Percentiles rank a stretch among this genome's conserved stretches.
Evolutionary conservation across 2,888 invertebrate genomes (phyloP).

Genomic region (Lomographa bimaculata): DNA sequence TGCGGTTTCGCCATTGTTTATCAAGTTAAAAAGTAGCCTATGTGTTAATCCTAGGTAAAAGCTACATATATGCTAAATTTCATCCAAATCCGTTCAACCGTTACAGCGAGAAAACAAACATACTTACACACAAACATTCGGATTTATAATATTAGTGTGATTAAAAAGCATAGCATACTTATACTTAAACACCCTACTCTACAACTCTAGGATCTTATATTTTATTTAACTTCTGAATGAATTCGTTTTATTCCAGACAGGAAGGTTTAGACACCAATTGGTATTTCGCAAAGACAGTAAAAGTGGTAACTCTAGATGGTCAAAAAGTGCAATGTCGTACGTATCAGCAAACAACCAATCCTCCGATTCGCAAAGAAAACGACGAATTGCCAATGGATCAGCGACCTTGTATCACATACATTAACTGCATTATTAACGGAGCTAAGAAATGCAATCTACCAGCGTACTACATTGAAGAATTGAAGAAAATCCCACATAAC

Average conservation of each 20-base stretch:
- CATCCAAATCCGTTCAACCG: no score
- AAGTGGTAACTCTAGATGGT: slow-evolving; percentile 82
- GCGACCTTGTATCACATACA: slow-evolving; percentile 91
- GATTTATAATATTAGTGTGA: no score
- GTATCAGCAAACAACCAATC: slow-evolving; percentile 87
- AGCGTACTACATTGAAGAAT: slow-evolving; percentile 86
- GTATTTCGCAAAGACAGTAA: slow-evolving; percentile 87
- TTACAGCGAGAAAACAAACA: no score
- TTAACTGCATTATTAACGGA: slow-evolving; percentile 87
- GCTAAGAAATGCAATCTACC: slow-evolving; percentile 92
- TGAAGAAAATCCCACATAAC: slow-evolving; percentile 90
- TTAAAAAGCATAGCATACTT: no score
- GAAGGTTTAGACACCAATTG: slow-evolving; percentile 88
- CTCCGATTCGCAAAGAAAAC: slow-evolving; percentile 57
- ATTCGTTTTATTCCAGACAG: slow-evolving; percentile 85
- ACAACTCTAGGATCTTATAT: no score
- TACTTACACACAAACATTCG: no score
- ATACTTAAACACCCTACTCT: no score
- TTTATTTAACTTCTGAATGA: no score
- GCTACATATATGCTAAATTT: no score
- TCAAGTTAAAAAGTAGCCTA: no score
- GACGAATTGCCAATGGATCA: slow-evolving; percentile 84
- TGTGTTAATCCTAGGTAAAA: no score
- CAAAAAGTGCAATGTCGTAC: slow-evolving; percentile 80
- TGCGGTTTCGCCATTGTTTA: no score